These are phyloP conservation scores for Hyposoter dolosus DNA, from an alignment of 2,888 invertebrate genomes.

Conservation along the genomic window DNA sequence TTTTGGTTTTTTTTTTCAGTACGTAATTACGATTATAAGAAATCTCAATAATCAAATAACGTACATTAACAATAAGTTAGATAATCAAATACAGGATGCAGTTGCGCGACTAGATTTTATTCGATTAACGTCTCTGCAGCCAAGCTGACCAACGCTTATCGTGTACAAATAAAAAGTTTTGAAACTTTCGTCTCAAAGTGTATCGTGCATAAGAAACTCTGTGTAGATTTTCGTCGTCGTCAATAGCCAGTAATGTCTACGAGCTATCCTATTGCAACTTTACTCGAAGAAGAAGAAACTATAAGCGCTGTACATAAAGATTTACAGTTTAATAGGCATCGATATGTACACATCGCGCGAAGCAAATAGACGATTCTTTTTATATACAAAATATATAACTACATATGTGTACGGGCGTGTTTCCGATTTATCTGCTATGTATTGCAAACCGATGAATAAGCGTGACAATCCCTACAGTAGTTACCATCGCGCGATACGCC, in stretches of 20 bases:
- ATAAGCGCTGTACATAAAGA: constrained; percentile 45
- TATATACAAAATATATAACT: constrained; percentile 69
- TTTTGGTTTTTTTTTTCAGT: not conserved
- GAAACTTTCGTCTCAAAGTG: constrained; percentile 29
- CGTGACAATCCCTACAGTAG: constrained; percentile 34
- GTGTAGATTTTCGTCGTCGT: constrained; percentile 6
- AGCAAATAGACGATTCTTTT: constrained; percentile 39
- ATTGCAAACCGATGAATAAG: constrained; percentile 52
- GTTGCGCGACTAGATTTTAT: constrained; percentile 69
- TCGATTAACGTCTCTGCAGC: constrained; percentile 60
- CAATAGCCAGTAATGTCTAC: constrained; percentile 14
- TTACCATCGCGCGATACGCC: constrained; percentile 25
- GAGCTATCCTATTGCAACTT: constrained; percentile 30
- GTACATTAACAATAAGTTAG: constrained; percentile 42
- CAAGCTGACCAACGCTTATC: constrained; percentile 44
- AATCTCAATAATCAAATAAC: constrained; percentile 12
- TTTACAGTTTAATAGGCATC: constrained; percentile 70
- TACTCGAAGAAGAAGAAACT: constrained; percentile 17
- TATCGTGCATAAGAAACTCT: constrained; percentile 28
- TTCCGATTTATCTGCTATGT: constrained; percentile 29
- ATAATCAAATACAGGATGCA: constrained; percentile 56
- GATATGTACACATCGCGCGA: constrained; percentile 70
- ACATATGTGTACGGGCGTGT: constrained; percentile 18
- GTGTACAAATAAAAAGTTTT: constrained; percentile 39
- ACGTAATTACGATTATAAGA: constrained; percentile 10